phyloP scores from a whole-genome alignment of 2,113 vertebrate genomes.

The Platysteira castanea region DNA sequence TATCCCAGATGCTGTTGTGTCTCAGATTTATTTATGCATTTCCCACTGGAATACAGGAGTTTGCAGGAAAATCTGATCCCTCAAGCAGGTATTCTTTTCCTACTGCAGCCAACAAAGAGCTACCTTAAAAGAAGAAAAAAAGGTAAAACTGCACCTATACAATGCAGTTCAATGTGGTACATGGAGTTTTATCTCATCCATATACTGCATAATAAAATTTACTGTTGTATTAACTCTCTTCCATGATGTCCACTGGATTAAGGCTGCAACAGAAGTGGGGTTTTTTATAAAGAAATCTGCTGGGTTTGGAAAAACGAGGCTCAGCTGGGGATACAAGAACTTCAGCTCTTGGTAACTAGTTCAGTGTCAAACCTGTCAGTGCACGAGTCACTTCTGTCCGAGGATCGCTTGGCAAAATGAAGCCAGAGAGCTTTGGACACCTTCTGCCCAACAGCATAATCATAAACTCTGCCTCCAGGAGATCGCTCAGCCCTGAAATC shows the following conservation, averaged over 20 bases:
- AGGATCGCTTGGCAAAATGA: accelerated
- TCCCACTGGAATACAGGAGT: neutral
- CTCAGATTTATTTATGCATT: neutral
- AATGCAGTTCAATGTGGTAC: accelerated
- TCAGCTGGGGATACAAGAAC: neutral
- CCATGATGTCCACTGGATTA: neutral
- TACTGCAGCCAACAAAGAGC: neutral
- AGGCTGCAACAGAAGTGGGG: accelerated
- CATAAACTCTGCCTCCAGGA: neutral
- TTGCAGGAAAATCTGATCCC: neutral
- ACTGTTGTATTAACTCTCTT: neutral
- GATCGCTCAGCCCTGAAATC: neutral
- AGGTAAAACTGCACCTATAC: neutral
- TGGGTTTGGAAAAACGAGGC: neutral
- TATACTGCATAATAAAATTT: neutral
- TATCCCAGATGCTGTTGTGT: neutral
- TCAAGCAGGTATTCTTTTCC: neutral
- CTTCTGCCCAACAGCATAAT: neutral
- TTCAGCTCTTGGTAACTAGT: neutral
- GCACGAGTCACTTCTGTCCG: neutral
- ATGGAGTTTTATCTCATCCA: neutral
- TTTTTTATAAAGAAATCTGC: neutral
- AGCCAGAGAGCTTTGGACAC: neutral
- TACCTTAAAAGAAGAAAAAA: neutral
- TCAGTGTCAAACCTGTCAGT: neutral